Evolutionary conservation across 2,797 vertebrate species (phyloP).

Genomic region (Danionella dracula): DNA sequence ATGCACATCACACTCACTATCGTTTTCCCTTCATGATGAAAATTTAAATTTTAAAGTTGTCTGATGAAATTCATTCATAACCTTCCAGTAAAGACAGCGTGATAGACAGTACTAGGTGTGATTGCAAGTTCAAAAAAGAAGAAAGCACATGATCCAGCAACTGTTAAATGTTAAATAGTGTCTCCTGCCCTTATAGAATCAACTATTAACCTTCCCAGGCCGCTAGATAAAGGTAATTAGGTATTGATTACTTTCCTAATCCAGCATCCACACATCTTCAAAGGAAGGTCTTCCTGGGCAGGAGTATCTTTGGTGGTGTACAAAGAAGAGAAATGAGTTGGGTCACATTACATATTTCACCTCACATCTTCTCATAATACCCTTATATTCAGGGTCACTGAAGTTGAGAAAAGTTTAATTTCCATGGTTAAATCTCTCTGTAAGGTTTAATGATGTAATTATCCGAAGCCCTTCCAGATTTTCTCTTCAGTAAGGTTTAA

Average conservation of each 20-base stretch:
- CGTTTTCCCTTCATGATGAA: too few relatives aligned
- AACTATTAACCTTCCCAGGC: constrained; percentile 28
- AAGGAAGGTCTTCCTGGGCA: constrained; percentile 6
- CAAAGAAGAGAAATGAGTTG: background rate
- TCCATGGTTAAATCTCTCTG: background rate
- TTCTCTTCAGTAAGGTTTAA: background rate
- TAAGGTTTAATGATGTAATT: background rate
- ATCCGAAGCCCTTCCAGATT: background rate
- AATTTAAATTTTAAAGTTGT: too few relatives aligned
- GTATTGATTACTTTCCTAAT: constrained; percentile 44
- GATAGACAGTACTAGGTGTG: background rate
- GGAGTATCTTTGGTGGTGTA: constrained; percentile 19
- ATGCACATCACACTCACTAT: too few relatives aligned
- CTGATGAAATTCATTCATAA: background rate
- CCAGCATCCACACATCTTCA: constrained; percentile 38
- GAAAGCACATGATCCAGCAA: background rate
- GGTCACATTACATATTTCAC: background rate
- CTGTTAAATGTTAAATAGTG: constrained; percentile 17
- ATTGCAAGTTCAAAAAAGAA: background rate
- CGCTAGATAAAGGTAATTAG: constrained; percentile 46
- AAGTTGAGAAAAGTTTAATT: background rate
- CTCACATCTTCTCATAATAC: background rate
- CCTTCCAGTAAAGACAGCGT: background rate
- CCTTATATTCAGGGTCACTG: background rate
- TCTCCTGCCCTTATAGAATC: constrained; percentile 8